These are phyloP conservation scores for Pollachius pollachius DNA, from an alignment of 2,113 vertebrate species.

Conservation along the genomic window DNA sequence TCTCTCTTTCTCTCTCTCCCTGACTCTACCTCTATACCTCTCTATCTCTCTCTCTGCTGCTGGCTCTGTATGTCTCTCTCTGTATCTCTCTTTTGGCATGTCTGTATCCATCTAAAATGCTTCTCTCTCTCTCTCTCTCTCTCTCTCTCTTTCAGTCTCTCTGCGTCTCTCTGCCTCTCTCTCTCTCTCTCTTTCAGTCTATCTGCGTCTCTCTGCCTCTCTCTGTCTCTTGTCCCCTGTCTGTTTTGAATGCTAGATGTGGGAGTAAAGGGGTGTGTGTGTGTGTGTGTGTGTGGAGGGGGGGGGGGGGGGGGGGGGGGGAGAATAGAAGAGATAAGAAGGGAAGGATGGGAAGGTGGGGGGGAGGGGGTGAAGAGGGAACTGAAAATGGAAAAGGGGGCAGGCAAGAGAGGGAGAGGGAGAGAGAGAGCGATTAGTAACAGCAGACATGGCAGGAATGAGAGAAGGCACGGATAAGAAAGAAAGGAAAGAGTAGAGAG, in stretches of 20 bases:
- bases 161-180: too few species aligned
- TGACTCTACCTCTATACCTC: too few species aligned
- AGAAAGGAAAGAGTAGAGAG: slow-evolving; percentile 25
- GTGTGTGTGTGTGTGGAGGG: neutral
- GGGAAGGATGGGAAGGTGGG: slow-evolving; percentile 15
- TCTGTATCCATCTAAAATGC: too few species aligned
- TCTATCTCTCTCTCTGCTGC: too few species aligned
- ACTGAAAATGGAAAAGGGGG: slow-evolving; percentile 25
- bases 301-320: slow-evolving; percentile 16
- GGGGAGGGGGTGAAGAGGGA: slow-evolving; percentile 32
- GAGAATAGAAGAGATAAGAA: neutral
- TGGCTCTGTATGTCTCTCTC: too few species aligned
- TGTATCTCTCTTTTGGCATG: too few species aligned
- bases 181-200: too few species aligned
- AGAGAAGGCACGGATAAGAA: neutral
- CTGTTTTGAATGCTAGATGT: slow-evolving; percentile 42
- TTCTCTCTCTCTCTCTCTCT: too few species aligned
- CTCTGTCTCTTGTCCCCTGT: too few species aligned
- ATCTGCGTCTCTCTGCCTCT: too few species aligned
- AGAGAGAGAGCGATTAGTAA: slow-evolving; percentile 9
- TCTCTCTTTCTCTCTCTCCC: too few species aligned
- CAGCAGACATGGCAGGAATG: neutral
- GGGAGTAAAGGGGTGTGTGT: slow-evolving; percentile 57
- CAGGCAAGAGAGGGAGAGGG: slow-evolving; percentile 6
- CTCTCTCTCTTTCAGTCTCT: too few species aligned